Conservation (phyloP, 2,888 invertebrate species). For the Malthinus seriepunctatus region DNA sequence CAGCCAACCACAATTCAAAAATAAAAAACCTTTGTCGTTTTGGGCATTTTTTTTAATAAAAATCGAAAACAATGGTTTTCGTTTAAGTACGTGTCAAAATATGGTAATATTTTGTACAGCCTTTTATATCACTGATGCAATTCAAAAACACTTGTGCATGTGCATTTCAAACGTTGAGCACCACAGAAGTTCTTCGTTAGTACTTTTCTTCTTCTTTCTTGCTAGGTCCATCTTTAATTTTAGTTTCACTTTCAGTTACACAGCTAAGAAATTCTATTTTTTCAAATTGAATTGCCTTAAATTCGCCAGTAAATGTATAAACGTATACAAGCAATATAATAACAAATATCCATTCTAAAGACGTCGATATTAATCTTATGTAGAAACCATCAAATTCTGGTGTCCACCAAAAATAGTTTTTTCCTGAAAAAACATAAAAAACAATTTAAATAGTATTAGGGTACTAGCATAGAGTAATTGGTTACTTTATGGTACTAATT, state of each 20-base stretch:
- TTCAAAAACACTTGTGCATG: no score
- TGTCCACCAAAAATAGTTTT: background rate
- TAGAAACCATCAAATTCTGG: background rate
- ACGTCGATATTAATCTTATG: background rate
- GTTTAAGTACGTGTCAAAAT: no score
- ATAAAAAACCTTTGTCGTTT: no score
- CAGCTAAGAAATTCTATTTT: background rate
- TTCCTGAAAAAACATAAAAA: background rate
- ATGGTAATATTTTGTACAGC: no score
- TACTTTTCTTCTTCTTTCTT: background rate
- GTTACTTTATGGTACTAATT: no score
- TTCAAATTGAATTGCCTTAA: background rate
- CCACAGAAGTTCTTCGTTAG: background rate
- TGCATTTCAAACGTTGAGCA: no score
- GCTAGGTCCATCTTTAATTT: background rate
- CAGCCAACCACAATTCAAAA: no score
- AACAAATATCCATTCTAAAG: background rate
- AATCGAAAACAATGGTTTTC: no score
- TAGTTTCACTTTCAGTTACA: background rate
- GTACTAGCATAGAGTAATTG: no score
- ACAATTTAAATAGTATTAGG: no score
- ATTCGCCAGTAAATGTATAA: background rate
- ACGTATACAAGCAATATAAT: constrained; percentile 1
- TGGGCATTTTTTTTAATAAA: no score
- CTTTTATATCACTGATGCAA: no score